These are phyloP conservation scores for Amblyraja radiata DNA, from an alignment of 2,797 vertebrate species.

Conservation along the genomic window DNA sequence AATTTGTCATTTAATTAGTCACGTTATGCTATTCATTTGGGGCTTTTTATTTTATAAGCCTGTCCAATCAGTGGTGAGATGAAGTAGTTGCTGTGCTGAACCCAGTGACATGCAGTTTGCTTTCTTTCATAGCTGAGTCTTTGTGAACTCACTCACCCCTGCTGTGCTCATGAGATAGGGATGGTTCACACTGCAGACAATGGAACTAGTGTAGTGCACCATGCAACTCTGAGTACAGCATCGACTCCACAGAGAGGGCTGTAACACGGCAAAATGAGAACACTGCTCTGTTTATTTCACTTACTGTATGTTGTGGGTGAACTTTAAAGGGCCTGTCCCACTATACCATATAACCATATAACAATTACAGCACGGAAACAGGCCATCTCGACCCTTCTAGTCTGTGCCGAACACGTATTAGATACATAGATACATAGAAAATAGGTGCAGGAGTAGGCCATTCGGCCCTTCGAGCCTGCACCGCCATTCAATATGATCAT, in stretches of 20 bases:
- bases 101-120: background rate
- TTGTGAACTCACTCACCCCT: conserved; percentile 29
- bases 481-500: no score
- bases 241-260: background rate
- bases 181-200: background rate
- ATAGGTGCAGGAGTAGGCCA: no score
- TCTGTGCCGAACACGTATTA: no score
- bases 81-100: background rate
- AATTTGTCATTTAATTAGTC: conserved; percentile 7
- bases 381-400: no score
- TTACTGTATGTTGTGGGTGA: background rate
- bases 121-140: conserved; percentile 8
- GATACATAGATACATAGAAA: no score
- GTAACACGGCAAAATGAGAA: background rate
- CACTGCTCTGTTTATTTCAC: background rate
- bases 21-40: background rate
- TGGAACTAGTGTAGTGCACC: background rate
- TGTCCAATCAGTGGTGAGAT: conserved; percentile 7
- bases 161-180: background rate
- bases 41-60: background rate
- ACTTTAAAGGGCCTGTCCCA: background rate
- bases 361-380: no score
- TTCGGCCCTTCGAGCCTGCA: no score
- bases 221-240: background rate
- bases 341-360: no score